Percentiles rank a stretch among this genome's conserved stretches.
Conservation (phyloP, 2,888 invertebrate genomes). For the Rotaria magnacalcarata region DNA sequence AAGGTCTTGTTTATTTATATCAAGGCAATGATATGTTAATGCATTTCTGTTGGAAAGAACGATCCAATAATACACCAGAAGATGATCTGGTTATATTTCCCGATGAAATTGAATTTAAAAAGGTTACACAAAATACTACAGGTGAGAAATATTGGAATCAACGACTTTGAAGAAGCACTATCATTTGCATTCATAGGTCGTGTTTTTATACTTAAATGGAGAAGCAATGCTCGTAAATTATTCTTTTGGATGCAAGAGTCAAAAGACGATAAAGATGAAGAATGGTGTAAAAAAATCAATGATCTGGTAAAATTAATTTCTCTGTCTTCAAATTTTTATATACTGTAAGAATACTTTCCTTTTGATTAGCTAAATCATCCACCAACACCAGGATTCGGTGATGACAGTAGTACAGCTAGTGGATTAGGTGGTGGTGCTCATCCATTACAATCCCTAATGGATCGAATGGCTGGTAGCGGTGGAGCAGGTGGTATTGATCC, state of each 20-base stretch:
- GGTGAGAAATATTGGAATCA: slow-evolving; percentile 62
- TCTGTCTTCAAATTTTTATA: slow-evolving; percentile 2
- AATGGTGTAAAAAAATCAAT: slow-evolving; percentile 58
- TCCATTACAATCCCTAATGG: slow-evolving; percentile 19
- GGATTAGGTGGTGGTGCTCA: slow-evolving; percentile 19
- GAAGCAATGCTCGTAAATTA: slow-evolving; percentile 81
- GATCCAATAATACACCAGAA: slow-evolving; percentile 82
- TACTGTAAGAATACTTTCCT: slow-evolving; percentile 4
- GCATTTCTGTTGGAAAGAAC: slow-evolving; percentile 99
- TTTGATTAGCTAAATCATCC: slow-evolving; percentile 47
- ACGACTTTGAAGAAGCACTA: not conserved
- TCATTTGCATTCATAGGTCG: slow-evolving; percentile 59
- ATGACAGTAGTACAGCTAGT: slow-evolving; percentile 28
- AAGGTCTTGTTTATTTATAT: slow-evolving; percentile 86
- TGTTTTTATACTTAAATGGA: slow-evolving; percentile 90
- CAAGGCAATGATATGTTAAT: slow-evolving; percentile 93
- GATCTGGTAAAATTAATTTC: not conserved
- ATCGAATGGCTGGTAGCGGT: not conserved
- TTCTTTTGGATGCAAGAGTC: slow-evolving; percentile 92
- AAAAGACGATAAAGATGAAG: slow-evolving; percentile 45
- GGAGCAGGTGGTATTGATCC: slow-evolving; percentile 32
- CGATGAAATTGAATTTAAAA: slow-evolving; percentile 93
- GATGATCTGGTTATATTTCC: slow-evolving; percentile 97
- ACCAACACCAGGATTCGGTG: slow-evolving; percentile 53
- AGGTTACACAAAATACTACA: slow-evolving; percentile 86